These are phyloP conservation scores for Troglohyphantes excavatus DNA, from an alignment of 2,888 invertebrate genomes.

Conservation along the genomic window DNA sequence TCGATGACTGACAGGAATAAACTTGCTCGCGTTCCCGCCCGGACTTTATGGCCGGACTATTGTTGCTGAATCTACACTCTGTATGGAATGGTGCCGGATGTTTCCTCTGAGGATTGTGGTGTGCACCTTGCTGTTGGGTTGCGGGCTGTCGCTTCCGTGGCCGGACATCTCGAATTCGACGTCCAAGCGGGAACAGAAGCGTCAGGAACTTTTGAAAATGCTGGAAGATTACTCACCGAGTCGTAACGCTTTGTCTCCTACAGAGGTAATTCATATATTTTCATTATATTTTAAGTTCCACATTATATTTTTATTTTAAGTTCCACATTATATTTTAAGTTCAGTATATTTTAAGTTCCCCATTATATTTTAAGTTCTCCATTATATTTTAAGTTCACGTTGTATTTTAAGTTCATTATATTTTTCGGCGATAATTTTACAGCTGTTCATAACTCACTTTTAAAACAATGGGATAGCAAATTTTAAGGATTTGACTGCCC, in stretches of 20 bases:
- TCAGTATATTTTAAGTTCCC: no score
- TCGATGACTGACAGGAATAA: conserved; percentile 1
- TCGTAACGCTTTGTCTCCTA: neutral
- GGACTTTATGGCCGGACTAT: conserved; percentile 68
- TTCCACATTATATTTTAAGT: no score
- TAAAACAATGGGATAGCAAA: no score
- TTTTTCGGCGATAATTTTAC: no score
- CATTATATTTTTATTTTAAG: no score
- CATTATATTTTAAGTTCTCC: no score
- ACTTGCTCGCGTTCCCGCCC: conserved; percentile 20
- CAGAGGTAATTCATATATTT: conserved; percentile 17
- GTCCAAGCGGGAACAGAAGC: conserved; percentile 39
- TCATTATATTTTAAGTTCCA: no score
- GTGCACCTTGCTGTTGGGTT: conserved; percentile 61
- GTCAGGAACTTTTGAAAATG: conserved; percentile 39
- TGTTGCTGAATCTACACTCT: conserved; percentile 26
- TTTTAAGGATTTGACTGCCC: no score
- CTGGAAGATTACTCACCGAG: conserved; percentile 11
- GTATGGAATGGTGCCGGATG: conserved; percentile 78
- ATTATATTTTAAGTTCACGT: no score
- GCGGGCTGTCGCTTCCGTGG: conserved; percentile 35
- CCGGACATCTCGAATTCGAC: conserved; percentile 36
- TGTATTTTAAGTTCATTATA: no score
- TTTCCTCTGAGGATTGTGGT: conserved; percentile 44
- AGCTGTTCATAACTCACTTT: no score